Base-by-base conservation (phyloP, 1,140 invertebrate species). In the Sycobia sp. region DNA sequence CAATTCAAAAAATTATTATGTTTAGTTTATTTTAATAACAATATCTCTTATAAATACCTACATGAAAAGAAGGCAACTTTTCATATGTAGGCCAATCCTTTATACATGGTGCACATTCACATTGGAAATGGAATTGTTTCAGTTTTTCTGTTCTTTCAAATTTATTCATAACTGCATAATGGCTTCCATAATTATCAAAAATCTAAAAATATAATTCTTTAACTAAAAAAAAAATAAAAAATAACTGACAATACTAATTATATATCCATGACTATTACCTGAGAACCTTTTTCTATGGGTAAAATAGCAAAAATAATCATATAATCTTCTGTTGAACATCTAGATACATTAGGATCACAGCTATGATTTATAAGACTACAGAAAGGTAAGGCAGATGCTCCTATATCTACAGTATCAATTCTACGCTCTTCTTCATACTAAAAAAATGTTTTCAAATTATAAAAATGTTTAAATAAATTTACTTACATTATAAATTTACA, bases 301-400 rank as follows among this genome's bases (percentile, higher is more conserved):
- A 86, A 80, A 25, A 90, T 68, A 14, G 88, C 84, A 70, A 86
- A 82, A 0, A 90, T 61, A 44, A 84, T 78, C 4, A 82, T 81
- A 44, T 81, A 78, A 10, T 84, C 83, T 32, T 86, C 78, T 66
- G 82, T 84, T 34, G 79, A 83, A 66, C 83, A 80, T 46, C 91
- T 85, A 0, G 89, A 83, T n/a, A 95, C 88, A 82, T 94, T 95
- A 8, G 94, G 91, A 71, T 89, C 84, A 83, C 96, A 97, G 18
- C 92, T 92, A 78, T 97, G 96, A 82, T 97, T 97, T 18, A 96
- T 76, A 8, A 96, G 78, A 78, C 92, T 94, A 5, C 89, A 82
- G 65, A 91, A 89, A 2, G 90, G 86, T 81, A 91, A 92, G 10
- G 91, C 86, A 27, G 85, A 88, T 22, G 84, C 85, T 47, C 90